Base-by-base conservation (phyloP, 2,113 vertebrate genomes). In the Corapipo altera region DNA sequence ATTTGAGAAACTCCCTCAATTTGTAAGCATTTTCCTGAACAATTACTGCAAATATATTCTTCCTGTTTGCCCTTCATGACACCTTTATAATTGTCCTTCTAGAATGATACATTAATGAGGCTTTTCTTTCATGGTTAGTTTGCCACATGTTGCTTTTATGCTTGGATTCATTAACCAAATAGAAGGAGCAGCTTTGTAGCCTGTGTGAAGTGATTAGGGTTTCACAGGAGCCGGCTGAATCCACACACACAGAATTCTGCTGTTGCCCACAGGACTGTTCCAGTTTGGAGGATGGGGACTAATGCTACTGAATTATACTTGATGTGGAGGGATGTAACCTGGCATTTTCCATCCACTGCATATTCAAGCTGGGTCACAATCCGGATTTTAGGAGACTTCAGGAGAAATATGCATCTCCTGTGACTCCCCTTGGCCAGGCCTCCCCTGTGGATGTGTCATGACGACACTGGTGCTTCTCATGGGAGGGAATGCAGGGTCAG, bases 41-140 rank as follows among this genome's bases (percentile, higher is more conserved):
- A 69, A 89, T 75, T 59, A 84, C 64, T 19, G 27, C 77, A 74
- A 86, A 81, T 6, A 11, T 3, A 54, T 67, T 81, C 66, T 28
- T 80, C 48, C 55, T 32, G n/a, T 52, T 91, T 69, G 52, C 73
- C 76, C 70, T 81, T 91, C 32, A 15, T 0, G 0, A 52, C 79
- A 91, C 64, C 91, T 91, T 95, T 81, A 28, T 91, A 95, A 92
- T 91, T 91, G 77, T 96, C 65, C 46, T 59, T 66, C 70, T 81
- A 57, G 80, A 89, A 71, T 61, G 44, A 91, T 74, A 72, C 27
- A 8, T 92, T 96, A 96, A 92, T 87, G 89, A 95, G 94, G 80
- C 86, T 91, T 95, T 96, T 92, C 79, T 91, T 76, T 87, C 92
- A 81, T 20, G 80, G 83, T 87, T 92, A 91, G 91, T 58, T 97